Base-by-base conservation (phyloP, 1,140 invertebrate species). In the Procambarus clarkii region DNA sequence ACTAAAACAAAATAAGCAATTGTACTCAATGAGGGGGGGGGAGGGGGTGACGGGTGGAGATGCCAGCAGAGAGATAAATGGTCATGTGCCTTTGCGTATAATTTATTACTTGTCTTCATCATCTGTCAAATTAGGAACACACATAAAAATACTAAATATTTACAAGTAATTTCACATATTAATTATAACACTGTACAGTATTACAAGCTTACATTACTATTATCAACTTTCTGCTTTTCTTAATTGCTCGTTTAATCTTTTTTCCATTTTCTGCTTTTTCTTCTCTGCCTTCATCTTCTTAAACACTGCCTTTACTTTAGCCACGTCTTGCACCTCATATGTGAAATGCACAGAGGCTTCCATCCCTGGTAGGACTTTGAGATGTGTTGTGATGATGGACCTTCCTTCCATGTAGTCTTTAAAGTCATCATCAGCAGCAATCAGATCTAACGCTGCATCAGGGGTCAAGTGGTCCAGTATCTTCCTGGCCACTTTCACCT, bases 181-280 rank as follows among this genome's bases (percentile, higher is more conserved):
- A n/a, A n/a, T n/a, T n/a, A n/a, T n/a, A n/a, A n/a, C n/a, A n/a
- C n/a, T n/a, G n/a, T n/a, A n/a, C n/a, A n/a, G n/a, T n/a, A n/a
- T n/a, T n/a, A n/a, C n/a, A n/a, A n/a, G n/a, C n/a, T n/a, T n/a
- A n/a, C n/a, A n/a, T n/a, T n/a, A n/a, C n/a, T n/a, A n/a, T 15
- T 69, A 24, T 79, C 81, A 34, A 69, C 81, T 44, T 18, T 64
- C 24, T 45, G 15, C 58, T 46, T 60, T 50, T 69, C 81, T 46
- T 69, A 64, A 50, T 3, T 64, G 18, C 24, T 69, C 69, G 15
- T 69, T 83, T 18, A 82, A 15, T 64, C 58, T 64, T 11, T 83
- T 83, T 15, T 69, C 60, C 3, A 83, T 34, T 69, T 83, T 83
- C 50, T 83, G 81, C 50, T 83, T 83, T 69, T 83, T 83, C 58